These are phyloP conservation scores for Tetragonula carbonaria DNA, from an alignment of 2,888 invertebrate genomes.

Conservation along the genomic window DNA sequence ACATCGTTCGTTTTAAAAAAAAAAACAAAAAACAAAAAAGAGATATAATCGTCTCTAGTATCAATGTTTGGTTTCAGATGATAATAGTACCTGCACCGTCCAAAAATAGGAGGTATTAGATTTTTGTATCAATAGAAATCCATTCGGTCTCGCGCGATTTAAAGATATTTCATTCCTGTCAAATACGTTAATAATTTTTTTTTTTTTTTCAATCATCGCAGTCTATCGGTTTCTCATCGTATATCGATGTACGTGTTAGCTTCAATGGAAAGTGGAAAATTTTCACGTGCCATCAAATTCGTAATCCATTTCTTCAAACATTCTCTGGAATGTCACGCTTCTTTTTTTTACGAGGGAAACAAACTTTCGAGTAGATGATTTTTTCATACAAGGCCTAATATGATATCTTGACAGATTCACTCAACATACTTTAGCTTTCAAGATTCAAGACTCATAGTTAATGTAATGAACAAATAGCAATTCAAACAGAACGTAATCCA, in stretches of 20 bases:
- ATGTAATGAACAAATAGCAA: background rate
- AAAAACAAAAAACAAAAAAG: too few species aligned
- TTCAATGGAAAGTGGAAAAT: background rate
- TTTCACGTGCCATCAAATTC: slow-evolving; percentile 11
- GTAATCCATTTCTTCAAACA: background rate
- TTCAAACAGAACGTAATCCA: background rate
- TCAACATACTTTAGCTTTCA: background rate
- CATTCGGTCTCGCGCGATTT: background rate
- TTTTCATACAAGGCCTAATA: slow-evolving; percentile 5
- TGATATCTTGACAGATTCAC: background rate
- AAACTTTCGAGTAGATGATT: background rate
- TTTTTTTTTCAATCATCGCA: slow-evolving; percentile 36
- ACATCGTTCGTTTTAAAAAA: background rate
- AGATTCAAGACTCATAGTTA: background rate
- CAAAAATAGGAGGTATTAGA: background rate
- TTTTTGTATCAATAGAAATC: background rate
- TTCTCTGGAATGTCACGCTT: background rate
- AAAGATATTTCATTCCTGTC: slow-evolving; percentile 1
- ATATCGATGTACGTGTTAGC: slow-evolving; percentile 77
- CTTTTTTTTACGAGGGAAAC: background rate
- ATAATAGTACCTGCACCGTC: background rate
- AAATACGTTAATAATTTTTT: slow-evolving; percentile 11
- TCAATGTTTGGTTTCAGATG: background rate
- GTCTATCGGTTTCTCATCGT: slow-evolving; percentile 69
- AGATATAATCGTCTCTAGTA: background rate